Evolutionary conservation across 2,888 invertebrate genomes (phyloP).

Genomic region (Alloplasta piceator): DNA sequence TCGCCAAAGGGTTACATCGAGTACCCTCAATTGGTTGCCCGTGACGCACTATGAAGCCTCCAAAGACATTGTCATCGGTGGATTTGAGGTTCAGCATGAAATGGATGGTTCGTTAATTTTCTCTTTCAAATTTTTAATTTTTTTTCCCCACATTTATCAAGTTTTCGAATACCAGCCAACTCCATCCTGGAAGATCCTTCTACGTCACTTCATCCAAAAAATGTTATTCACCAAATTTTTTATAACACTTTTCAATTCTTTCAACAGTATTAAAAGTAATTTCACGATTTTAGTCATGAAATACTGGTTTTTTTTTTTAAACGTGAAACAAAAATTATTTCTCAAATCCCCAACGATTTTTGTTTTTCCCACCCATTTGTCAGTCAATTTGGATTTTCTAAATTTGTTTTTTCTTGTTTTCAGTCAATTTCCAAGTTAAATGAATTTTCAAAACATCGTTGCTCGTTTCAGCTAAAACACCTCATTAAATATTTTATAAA

Average conservation of each 20-base stretch:
- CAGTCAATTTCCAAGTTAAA: too few species aligned
- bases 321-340: neutral
- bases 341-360: neutral
- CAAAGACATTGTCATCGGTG: conserved; percentile 88
- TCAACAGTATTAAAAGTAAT: neutral
- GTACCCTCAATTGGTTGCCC: conserved; percentile 90
- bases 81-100: conserved; percentile 74
- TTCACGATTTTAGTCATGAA: too few species aligned
- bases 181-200: neutral
- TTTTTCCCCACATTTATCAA: neutral
- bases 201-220: neutral
- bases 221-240: neutral
- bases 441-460: too few species aligned
- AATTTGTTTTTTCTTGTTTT: too few species aligned
- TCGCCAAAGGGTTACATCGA: conserved; percentile 90
- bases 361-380: neutral
- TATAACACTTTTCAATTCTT: neutral
- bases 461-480: too few species aligned
- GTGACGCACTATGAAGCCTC: conserved; percentile 84
- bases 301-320: too few species aligned
- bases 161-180: neutral
- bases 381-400: too few species aligned
- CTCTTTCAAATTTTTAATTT: neutral
- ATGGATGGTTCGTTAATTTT: conserved; percentile 69
- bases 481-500: too few species aligned